Conservation (phyloP, 2,888 invertebrate genomes). For the Horisme vitalbata region DNA sequence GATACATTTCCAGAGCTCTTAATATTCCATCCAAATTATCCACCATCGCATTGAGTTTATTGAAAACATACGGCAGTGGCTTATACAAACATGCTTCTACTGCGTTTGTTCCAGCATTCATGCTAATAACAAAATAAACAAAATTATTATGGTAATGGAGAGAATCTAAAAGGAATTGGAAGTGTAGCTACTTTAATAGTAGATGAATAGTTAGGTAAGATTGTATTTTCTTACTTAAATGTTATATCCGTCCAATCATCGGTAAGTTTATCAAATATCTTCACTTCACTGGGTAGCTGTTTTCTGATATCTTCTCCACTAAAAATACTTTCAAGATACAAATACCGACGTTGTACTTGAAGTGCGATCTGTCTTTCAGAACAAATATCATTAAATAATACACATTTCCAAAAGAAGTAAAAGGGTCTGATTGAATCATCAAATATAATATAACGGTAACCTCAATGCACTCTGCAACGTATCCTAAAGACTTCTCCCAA, state of each 20-base stretch:
- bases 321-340: constrained; percentile 95
- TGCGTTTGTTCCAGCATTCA: constrained; percentile 81
- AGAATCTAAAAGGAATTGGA: no score
- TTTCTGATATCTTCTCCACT: constrained; percentile 93
- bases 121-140: constrained; percentile 47
- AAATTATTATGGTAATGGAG: no score
- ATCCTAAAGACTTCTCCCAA: constrained; percentile 93
- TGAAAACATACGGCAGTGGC: constrained; percentile 84
- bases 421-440: no score
- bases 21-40: constrained; percentile 90
- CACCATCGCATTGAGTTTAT: constrained; percentile 88
- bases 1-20: constrained; percentile 91
- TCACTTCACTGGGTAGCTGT: constrained; percentile 90
- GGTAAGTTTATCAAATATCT: constrained; percentile 89
- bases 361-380: constrained; percentile 78
- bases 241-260: constrained; percentile 88
- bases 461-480: constrained; percentile 92
- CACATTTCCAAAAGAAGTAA: no score
- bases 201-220: no score
- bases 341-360: constrained; percentile 92
- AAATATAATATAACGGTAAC: constrained; percentile 49
- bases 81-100: constrained; percentile 84
- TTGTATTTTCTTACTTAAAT: constrained; percentile 58
- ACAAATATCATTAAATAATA: no score
- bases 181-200: no score